These are phyloP conservation scores for Phengaris arion DNA, from an alignment of 2,888 invertebrate genomes.

Conservation along the genomic window DNA sequence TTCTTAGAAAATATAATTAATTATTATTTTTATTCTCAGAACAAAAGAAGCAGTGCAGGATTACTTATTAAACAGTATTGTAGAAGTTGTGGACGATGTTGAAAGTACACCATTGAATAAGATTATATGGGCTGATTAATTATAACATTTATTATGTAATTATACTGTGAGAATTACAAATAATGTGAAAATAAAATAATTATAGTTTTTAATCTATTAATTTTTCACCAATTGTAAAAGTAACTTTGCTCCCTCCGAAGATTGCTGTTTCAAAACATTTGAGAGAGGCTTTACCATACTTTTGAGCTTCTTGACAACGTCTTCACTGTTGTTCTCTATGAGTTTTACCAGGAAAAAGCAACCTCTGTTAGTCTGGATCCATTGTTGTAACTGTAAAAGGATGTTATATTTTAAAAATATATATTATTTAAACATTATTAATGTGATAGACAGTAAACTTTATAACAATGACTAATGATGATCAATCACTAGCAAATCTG, in stretches of 20 bases:
- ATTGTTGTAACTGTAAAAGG: slow-evolving; percentile 76
- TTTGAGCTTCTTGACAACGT: slow-evolving; percentile 65
- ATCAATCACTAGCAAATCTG: too few relatives aligned
- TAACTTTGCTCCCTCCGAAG: slow-evolving; percentile 81
- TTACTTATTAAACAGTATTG: slow-evolving; percentile 59
- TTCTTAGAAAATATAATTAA: too few relatives aligned
- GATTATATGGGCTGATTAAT: slow-evolving; percentile 42
- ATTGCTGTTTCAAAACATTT: slow-evolving; percentile 73
- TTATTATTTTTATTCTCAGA: slow-evolving; percentile 48
- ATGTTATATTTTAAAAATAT: not conserved
- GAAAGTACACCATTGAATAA: slow-evolving; percentile 49
- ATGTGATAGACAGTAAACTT: too few relatives aligned
- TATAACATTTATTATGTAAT: slow-evolving; percentile 39
- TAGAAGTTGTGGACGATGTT: slow-evolving; percentile 54
- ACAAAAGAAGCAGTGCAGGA: slow-evolving; percentile 63
- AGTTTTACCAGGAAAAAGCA: slow-evolving; percentile 86
- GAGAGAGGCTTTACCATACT: slow-evolving; percentile 68
- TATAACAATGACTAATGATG: too few relatives aligned
- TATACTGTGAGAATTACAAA: slow-evolving; percentile 15
- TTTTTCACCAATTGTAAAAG: slow-evolving; percentile 76
- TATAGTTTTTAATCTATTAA: slow-evolving; percentile 48
- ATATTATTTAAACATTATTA: too few relatives aligned
- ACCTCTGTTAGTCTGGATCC: slow-evolving; percentile 86
- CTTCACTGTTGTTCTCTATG: slow-evolving; percentile 80
- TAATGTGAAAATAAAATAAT: slow-evolving; percentile 37